Conservation (phyloP, 2,113 vertebrate genomes). For the Pterophyllum scalare region DNA sequence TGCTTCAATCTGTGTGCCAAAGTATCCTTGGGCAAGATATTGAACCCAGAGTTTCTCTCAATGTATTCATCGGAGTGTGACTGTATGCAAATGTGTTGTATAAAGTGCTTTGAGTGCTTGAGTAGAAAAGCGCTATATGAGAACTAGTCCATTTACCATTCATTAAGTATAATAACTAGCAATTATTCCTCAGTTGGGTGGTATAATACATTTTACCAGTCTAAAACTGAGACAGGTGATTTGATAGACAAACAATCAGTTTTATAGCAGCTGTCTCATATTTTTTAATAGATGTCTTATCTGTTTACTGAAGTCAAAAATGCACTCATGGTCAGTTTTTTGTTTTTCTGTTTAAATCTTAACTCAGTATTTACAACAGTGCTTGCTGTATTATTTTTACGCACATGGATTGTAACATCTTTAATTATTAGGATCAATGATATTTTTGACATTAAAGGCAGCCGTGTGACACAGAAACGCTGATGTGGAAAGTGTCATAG, state of each 20-base stretch:
- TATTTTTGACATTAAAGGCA: neutral
- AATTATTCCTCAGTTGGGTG: neutral
- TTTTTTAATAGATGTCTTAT: neutral
- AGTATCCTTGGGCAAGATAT: too few species aligned
- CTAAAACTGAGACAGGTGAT: neutral
- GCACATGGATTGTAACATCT: neutral
- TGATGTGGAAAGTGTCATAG: slow-evolving; percentile 13
- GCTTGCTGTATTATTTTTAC: neutral
- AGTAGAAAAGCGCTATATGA: too few species aligned
- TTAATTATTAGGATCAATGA: neutral
- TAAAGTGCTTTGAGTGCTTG: too few species aligned
- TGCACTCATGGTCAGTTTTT: neutral
- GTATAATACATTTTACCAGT: neutral
- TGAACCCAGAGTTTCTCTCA: too few species aligned
- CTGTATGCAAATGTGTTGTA: too few species aligned
- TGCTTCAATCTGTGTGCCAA: too few species aligned
- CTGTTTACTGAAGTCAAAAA: neutral
- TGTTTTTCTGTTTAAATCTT: neutral
- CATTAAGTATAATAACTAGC: neutral
- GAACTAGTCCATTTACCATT: too few species aligned
- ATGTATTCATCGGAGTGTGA: too few species aligned
- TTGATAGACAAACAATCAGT: neutral
- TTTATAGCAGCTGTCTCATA: neutral
- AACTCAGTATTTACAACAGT: neutral
- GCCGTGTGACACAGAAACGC: slow-evolving; percentile 6